Evolutionary conservation across 2,113 vertebrate species (phyloP).

Genomic region (Thamnaconus septentrionalis): DNA sequence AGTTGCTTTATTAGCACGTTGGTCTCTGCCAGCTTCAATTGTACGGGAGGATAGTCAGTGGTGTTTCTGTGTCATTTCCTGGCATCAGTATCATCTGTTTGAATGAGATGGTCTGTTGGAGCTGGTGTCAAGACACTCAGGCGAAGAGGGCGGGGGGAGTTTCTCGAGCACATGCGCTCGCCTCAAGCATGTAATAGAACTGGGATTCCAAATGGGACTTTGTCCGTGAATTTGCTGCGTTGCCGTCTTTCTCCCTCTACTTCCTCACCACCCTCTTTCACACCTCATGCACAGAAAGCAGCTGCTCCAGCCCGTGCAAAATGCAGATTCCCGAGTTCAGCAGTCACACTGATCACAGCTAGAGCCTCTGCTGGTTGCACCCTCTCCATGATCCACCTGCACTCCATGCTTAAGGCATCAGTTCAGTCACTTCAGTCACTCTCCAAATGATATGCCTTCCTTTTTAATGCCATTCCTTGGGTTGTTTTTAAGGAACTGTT

Average conservation of each 20-base stretch:
- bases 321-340: constrained; percentile 40
- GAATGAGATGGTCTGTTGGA: constrained; percentile 11
- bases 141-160: not conserved
- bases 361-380: constrained; percentile 43
- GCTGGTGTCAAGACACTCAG: constrained; percentile 9
- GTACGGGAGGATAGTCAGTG: not conserved
- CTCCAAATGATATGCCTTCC: not conserved
- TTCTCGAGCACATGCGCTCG: not conserved
- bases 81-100: constrained; percentile 2
- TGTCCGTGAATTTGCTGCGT: not conserved
- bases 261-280: constrained; percentile 13
- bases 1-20: too few relatives aligned
- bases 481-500: not conserved
- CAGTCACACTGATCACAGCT: constrained; percentile 40
- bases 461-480: not conserved
- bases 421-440: constrained; percentile 23
- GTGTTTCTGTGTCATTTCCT: not conserved
- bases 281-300: constrained; percentile 41
- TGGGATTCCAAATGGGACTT: constrained; percentile 18
- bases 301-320: constrained; percentile 49
- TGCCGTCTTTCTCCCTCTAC: constrained; percentile 3
- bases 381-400: constrained; percentile 50
- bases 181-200: constrained; percentile 9
- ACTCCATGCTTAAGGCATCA: constrained; percentile 47
- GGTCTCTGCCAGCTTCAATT: not conserved